Evolutionary conservation across 2,888 invertebrate species (phyloP), one percentile per base, ranked within the genome.

Genomic region (Oxycera nigricornis): DNA sequence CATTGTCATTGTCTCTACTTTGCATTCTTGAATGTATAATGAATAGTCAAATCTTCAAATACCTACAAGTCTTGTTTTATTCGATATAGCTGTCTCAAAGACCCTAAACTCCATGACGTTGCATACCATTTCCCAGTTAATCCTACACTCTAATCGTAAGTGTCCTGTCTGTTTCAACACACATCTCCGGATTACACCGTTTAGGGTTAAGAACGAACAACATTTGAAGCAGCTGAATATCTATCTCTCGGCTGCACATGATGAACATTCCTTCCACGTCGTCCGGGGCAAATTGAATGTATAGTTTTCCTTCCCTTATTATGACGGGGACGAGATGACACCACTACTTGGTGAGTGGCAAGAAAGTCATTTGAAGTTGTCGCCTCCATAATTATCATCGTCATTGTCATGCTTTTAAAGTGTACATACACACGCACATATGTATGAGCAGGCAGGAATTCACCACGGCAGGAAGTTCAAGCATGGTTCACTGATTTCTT

Each of bases 401-500:
- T 3, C 46, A 46, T 46, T 46, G 46, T 46, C 46, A 46, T 46
- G 17, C 46, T 46, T 46, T 7, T n/a, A 46, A 11, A 11, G 35
- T 35, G 11, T 35, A 11, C 11, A 35, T 11, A 6, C 46, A 46
- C 17, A 46, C 17, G 46, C 17, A 46, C 17, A 46, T 46, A n/a
- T 11, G 46, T 11, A 14, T 55, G 6, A 4, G 14, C 50, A 50
- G 14, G 17, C 50, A n/a, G 50, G 39, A 39, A 39, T 7, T 39
- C 24, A 55, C 11, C n/a, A 24, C 20, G 55, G 55, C 46, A 46
- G 46, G 46, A 46, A 46, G 46, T 46, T n/a, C 11, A 26, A 55
- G 11, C 22, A 61, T 31, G 61, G 61, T 61, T 61, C 61, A 61
- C 61, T 31, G 61, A 61, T 61, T 61, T 61, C 61, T 61, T 30